Evolutionary conservation across 1,140 invertebrate species (phyloP), one percentile per base, ranked within the genome.

Genomic region (Marisa cornuarietis): DNA sequence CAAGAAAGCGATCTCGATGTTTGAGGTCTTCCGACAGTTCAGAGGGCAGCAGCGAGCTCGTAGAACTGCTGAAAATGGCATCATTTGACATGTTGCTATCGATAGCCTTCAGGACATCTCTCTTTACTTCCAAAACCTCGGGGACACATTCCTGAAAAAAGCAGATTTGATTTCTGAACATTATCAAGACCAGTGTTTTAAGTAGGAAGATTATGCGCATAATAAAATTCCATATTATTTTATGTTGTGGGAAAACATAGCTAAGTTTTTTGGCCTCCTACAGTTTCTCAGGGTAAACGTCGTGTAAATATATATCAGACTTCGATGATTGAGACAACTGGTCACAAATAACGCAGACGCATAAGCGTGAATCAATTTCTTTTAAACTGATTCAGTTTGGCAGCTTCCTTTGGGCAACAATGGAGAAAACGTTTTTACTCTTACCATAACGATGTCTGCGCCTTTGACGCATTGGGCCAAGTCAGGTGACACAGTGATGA

Each of bases 11-110:
- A 14, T 93, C 92, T 83, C 93, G 94, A 86, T 97, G 94, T 86
- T 94, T 94, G 66, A 98, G 89, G 71, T 94, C 93, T 76, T 95
- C 94, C 10, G 82, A 95, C 83, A 98, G 95, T 16, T 94, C 88
- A 0, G 97, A 98, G 5, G 97, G 96, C 63, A 95, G 90, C 81
- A 97, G 96, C 18, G 95, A 97, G 51, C 96, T 97, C 0, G 96
- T 97, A 1, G 97, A 98, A 84, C 95, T 97, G 0, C 96, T 96
- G 7, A 98, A 86, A 77, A 91, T 87, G 62, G 83, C 82, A 10
- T 86, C 83, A 18, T 42, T 83, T 16, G 26, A 58, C 65, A 95
- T 93, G 1, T 96, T 87, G 81, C 92, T 92, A 88, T 98, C 97
- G 16, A 98, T 87, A 62, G 95, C 91, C 76, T 91, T 91, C 86